Evolutionary conservation across 2,888 invertebrate species (phyloP).

Genomic region (Teleiodes luculella): DNA sequence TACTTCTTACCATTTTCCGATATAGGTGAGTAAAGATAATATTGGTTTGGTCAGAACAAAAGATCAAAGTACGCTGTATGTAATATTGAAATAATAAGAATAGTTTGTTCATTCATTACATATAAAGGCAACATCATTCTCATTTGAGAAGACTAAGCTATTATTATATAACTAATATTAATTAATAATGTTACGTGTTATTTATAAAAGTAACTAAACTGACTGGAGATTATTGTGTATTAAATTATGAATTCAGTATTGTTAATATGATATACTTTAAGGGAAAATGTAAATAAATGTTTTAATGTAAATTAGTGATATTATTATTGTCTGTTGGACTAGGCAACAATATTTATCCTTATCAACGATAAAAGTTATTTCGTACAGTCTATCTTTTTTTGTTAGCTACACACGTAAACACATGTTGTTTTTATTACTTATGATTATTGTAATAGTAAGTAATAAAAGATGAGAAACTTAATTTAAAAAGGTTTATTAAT

Average conservation of each 20-base stretch:
- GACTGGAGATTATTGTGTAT: not conserved
- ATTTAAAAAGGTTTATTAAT: slow-evolving; percentile 12
- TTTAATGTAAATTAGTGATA: not conserved
- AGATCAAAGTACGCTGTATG: not conserved
- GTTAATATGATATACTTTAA: not conserved
- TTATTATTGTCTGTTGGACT: not conserved
- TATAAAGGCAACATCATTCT: not conserved
- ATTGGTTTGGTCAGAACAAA: not conserved
- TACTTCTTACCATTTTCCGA: no score
- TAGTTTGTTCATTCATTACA: no score
- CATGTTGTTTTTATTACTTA: not conserved
- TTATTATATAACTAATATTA: not conserved
- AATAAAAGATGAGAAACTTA: not conserved
- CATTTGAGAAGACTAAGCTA: not conserved
- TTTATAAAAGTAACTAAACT: not conserved
- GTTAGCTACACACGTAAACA: not conserved
- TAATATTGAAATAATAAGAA: no score
- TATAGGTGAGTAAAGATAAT: no score
- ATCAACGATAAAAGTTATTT: not conserved
- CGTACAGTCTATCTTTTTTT: not conserved
- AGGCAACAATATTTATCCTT: not conserved
- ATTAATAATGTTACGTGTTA: not conserved
- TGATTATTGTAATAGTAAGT: no score
- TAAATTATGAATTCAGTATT: not conserved
- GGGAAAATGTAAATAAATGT: not conserved